These are phyloP conservation scores for Eupithecia exiguata DNA, from an alignment of 2,888 invertebrate genomes.

Conservation along the genomic window DNA sequence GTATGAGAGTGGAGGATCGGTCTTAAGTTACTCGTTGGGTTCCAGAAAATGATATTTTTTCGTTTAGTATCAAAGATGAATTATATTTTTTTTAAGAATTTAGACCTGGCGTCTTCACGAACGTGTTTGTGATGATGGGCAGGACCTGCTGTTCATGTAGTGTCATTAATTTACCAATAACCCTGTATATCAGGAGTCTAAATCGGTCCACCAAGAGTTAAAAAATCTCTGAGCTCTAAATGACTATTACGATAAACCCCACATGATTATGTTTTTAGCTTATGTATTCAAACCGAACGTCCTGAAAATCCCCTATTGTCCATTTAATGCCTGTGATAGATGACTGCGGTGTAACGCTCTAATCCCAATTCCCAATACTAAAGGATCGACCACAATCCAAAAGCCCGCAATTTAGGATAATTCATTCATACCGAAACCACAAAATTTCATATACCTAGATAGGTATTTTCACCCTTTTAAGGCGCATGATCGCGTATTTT, in stretches of 20 bases:
- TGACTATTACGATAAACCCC: neutral
- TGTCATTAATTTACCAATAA: too few species aligned
- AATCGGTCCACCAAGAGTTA: neutral
- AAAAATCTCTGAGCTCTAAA: neutral
- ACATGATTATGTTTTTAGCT: neutral
- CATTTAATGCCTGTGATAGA: slow-evolving; percentile 51
- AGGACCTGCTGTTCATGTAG: too few species aligned
- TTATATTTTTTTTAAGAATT: too few species aligned
- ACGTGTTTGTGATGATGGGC: too few species aligned
- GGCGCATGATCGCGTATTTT: slow-evolving; percentile 5
- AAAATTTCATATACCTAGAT: slow-evolving; percentile 52
- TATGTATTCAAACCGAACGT: neutral
- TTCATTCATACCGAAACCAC: slow-evolving; percentile 57
- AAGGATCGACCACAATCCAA: slow-evolving; percentile 63
- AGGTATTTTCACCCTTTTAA: slow-evolving; percentile 56
- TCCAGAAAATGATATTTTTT: too few species aligned
- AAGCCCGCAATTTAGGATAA: slow-evolving; percentile 60
- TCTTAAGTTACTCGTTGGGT: too few species aligned
- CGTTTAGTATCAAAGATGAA: too few species aligned
- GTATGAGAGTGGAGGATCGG: too few species aligned
- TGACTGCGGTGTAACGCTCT: slow-evolving; percentile 51
- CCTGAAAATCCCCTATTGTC: slow-evolving; percentile 46
- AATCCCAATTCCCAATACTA: slow-evolving; percentile 55
- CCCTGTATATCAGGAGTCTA: neutral
- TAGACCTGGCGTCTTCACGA: too few species aligned